Evolutionary conservation across 2,113 vertebrate genomes (phyloP), one percentile per base, ranked within the genome.

Genomic region (Atractosteus spatula): DNA sequence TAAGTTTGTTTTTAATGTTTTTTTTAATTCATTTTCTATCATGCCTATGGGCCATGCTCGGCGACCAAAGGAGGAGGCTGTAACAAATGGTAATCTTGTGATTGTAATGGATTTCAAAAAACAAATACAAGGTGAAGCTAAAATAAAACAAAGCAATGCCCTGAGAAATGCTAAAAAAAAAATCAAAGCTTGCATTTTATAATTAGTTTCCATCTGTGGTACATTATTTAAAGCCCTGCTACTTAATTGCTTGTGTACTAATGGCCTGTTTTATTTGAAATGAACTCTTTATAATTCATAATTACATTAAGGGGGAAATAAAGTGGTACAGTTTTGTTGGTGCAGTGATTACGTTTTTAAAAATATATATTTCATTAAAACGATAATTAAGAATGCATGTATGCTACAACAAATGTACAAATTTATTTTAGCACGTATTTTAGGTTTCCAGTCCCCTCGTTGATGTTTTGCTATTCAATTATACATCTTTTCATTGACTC

Each of bases 171-270:
- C 82, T 86, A 81, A 47, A 83, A 81, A 76, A 76, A n/a, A 77
- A 88, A 90, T 90, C 86, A 91, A 90, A 91, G 87, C 84, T 78
- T 76, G 85, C 81, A 83, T 86, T 83, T 87, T 87, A 85, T 91
- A 91, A 91, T 92, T 89, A 87, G 88, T 86, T 90, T 92, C 88
- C 88, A 90, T 91, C 87, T 91, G 89, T 84, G 86, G 81, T 77
- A 86, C 81, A 83, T 90, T 90, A 89, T 87, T 89, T 89, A 90
- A 91, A 89, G 87, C 82, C 77, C 64, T 83, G 85, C 77, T 79
- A 87, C 83, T 86, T 89, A 91, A 92, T 89, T 89, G 86, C 85
- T 89, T 91, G 86, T 91, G 86, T 88, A 89, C 84, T 88, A 89
- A 90, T 89, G 87, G 84, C 86, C 87, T 84, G 89, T 88, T 90